Evolutionary conservation across 2,888 invertebrate species (phyloP).

Genomic region (Papilio elwesi): DNA sequence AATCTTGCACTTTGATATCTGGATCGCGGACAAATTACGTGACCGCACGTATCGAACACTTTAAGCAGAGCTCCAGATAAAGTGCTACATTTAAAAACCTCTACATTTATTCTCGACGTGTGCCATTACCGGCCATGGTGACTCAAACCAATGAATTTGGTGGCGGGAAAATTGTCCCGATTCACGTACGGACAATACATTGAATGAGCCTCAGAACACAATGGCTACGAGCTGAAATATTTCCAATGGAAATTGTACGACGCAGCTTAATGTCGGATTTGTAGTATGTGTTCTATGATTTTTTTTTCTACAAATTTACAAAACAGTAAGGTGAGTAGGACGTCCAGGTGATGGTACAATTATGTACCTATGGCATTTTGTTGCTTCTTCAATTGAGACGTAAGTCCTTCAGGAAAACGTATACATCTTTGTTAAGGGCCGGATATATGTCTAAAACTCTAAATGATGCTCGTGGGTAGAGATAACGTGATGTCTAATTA

Average conservation of each 20-base stretch:
- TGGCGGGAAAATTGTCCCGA: conserved; percentile 49
- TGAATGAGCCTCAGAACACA: conserved; percentile 52
- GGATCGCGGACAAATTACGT: conserved; percentile 48
- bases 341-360: too few relatives aligned
- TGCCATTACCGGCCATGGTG: conserved; percentile 22
- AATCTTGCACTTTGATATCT: conserved; percentile 46
- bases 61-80: conserved; percentile 32
- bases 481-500: too few relatives aligned
- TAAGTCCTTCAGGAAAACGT: too few relatives aligned
- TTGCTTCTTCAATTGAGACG: too few relatives aligned
- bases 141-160: conserved; percentile 47
- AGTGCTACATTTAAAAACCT: conserved; percentile 20
- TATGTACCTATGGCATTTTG: neutral
- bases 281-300: neutral
- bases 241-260: conserved; percentile 16
- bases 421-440: too few relatives aligned
- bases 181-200: conserved; percentile 53
- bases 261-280: neutral
- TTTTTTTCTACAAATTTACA: neutral
- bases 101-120: conserved; percentile 24
- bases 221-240: conserved; percentile 42
- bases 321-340: neutral
- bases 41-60: conserved; percentile 41
- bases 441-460: too few relatives aligned
- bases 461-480: too few relatives aligned